Evolutionary conservation across 2,797 vertebrate genomes (phyloP), one percentile per base, ranked within the genome.

Genomic region (Leontopithecus rosalia): DNA sequence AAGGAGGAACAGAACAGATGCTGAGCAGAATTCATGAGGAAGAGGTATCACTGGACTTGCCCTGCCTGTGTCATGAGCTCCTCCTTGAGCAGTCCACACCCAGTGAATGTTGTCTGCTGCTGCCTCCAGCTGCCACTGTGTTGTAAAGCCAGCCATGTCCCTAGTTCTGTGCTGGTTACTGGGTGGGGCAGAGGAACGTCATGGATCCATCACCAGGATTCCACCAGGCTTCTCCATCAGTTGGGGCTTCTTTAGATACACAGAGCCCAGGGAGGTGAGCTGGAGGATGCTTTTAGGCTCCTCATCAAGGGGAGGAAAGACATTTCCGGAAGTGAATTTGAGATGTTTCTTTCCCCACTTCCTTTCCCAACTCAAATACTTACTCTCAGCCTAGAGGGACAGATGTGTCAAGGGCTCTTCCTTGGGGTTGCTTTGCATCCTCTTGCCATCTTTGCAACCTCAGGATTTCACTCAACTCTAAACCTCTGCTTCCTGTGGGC

Each of bases 311-410:
- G 30, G 13, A 39, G 19, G 36, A 39, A 52, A 61, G 22, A 8
- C 11, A 14, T 28, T 52, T 52, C 55, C 82, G 2, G 41, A 36
- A n/a, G 6, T 61, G 24, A 1, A 33, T 36, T 2, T 7, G 12
- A 79, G 41, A 7, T 20, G 12, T 46, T 64, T 79, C 46, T 46
- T 75, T 30, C n/a, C 9, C 13, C 8, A 36, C 13, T 70, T 36
- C 3, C 48, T 61, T 24, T 1, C 15, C 81, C 70, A 36, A 14
- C 52, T 83, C 15, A 77, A 1, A 17, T 13, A 10, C 46, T 91
- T 4, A 36, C 22, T 48, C 1, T 22, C 0, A 0, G n/a, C 4
- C 15, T 12, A 1, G 1, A 7, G 4, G 43, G 30, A 39, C 55
- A n/a, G 0, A 30, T 70, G 11, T 1, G 2, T 41, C 6, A 2